These are phyloP conservation scores for Desmophyllum pertusum DNA, from an alignment of 92 coral and sea anemone species.

Conservation along the genomic window DNA sequence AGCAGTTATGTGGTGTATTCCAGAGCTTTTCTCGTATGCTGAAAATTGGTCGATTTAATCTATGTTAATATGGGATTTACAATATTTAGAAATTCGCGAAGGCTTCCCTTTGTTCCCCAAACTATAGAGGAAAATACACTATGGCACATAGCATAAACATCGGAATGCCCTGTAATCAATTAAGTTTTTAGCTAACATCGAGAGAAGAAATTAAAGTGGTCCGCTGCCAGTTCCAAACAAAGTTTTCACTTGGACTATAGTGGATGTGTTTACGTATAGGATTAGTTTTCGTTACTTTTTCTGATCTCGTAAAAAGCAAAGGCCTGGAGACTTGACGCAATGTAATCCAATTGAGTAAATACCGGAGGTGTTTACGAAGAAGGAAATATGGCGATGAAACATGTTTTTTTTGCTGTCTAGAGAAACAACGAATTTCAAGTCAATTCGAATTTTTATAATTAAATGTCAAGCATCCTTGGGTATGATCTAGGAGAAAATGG, in stretches of 20 bases:
- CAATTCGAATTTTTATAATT: not conserved
- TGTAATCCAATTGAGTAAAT: not conserved
- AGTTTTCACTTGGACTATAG: not conserved
- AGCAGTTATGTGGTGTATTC: not conserved
- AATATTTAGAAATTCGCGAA: not conserved
- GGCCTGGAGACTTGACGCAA: not conserved
- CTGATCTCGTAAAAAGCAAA: not conserved
- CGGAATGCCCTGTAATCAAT: not conserved
- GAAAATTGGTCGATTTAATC: not conserved
- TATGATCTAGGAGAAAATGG: not conserved
- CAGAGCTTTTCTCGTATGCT: not conserved
- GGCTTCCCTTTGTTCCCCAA: not conserved
- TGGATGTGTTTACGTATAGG: not conserved
- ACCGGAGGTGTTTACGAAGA: not conserved
- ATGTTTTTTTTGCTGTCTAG: not conserved
- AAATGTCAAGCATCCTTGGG: not conserved
- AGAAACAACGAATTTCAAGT: not conserved
- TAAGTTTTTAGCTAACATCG: not conserved
- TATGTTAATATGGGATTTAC: not conserved
- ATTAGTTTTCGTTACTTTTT: not conserved
- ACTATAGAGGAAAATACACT: not conserved
- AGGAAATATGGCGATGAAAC: slow-evolving; percentile 3
- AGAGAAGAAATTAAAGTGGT: not conserved
- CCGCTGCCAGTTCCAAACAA: not conserved
- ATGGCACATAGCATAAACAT: not conserved